Base-by-base conservation (phyloP, 1,140 invertebrate species). In the Euschistus heros region DNA sequence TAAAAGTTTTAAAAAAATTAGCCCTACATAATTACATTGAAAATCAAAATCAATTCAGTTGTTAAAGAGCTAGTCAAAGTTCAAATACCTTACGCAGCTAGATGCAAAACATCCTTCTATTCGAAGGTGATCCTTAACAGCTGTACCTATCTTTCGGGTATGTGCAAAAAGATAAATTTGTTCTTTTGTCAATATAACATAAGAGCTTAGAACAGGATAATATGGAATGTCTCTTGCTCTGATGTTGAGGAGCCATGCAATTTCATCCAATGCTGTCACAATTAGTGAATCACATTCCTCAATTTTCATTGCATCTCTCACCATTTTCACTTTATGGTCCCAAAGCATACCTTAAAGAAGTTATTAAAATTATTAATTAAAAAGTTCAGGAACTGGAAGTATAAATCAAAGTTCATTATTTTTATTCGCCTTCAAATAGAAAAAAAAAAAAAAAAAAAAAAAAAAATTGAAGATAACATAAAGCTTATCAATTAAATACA, bases 161-260 rank as follows among this genome's bases (percentile, higher is more conserved):
- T 83, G 80, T 5, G 81, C 78, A 70, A 86, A 89, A 8, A 89
- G 77, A 63, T 82, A 78, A 14, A 88, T 73, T 5, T 82, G 77
- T 1, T 78, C 75, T 15, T 78, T 72, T 44, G 84, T 86, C 1
- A 97, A 71, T 27, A 94, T 79, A 2, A 86, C 81, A 74, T 91
- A 94, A 0, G 91, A 82, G 70, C 85, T 83, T 62, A 92, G 81
- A 17, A 96, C 86, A 0, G 95, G 94, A 27, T 88, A 93, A 72
- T 85, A 89, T 0, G 89, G 87, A 66, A 96, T 82, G 75, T 98
- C 96, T 61, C 83, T 81, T 5, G 94, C 94, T 8, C 97, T 81
- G n/a, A 99, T 84, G 74, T 98, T 99, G 18, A 98, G 80, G 6
- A 98, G 75, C 90, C 94, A 97, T 1, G 93, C 91, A 18, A 95